Conservation (phyloP, 2,797 vertebrate genomes). For the Anniella stebbinsi region DNA sequence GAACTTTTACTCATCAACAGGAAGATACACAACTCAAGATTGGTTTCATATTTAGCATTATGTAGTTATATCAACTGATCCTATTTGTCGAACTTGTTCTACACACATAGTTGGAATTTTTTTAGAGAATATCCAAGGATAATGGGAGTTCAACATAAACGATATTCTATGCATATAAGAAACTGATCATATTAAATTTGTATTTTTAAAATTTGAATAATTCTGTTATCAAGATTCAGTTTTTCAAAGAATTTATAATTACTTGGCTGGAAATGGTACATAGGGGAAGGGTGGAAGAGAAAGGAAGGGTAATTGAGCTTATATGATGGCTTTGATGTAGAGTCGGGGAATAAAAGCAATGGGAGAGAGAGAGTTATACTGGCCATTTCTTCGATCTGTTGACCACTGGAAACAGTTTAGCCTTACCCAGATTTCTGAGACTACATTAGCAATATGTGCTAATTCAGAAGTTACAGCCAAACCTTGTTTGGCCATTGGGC, state of each 20-base stretch:
- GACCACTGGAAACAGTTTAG: background rate
- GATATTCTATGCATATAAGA: background rate
- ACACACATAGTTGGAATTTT: too few relatives aligned
- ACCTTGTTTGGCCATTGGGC: background rate
- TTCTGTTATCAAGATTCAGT: background rate
- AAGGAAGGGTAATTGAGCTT: background rate
- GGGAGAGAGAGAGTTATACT: background rate
- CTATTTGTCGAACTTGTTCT: background rate
- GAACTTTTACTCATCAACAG: too few relatives aligned
- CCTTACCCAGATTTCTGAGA: background rate
- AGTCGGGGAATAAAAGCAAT: background rate
- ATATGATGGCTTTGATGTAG: background rate
- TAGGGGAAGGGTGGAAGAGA: background rate
- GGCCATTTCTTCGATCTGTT: background rate
- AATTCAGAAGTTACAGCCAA: background rate
- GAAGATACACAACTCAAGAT: background rate
- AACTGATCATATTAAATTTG: background rate
- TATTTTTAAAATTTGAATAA: background rate
- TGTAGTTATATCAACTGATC: background rate
- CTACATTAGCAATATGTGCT: background rate
- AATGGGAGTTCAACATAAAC: background rate
- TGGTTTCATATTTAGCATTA: background rate
- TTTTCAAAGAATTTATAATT: background rate
- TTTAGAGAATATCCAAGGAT: background rate
- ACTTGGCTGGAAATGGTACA: background rate